Evolutionary conservation across 2,888 invertebrate genomes (phyloP).

Genomic region (Chalcis sispes): DNA sequence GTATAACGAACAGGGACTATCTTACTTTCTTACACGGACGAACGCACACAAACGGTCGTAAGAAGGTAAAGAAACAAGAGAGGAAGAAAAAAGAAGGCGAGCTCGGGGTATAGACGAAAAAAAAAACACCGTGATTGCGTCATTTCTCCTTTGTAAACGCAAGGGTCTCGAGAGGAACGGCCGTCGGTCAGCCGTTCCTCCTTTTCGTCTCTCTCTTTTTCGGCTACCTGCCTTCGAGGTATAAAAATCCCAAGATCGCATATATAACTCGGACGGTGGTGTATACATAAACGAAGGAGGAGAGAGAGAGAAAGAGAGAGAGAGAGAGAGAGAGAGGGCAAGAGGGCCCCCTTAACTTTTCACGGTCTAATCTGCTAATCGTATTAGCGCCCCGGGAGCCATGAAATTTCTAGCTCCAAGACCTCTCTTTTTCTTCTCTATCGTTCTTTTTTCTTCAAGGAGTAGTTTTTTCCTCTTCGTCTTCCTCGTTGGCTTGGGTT

Average conservation of each 20-base stretch:
- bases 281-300: constrained; percentile 23
- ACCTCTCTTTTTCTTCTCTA: too few species aligned
- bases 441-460: background rate
- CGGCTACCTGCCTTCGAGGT: constrained; percentile 34
- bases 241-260: constrained; percentile 15
- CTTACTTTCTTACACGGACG: too few species aligned
- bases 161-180: background rate
- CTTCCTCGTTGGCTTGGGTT: background rate
- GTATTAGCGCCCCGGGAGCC: constrained; percentile 63
- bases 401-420: constrained; percentile 61
- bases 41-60: too few species aligned
- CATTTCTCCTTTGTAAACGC: constrained; percentile 32
- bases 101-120: constrained; percentile 8
- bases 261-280: background rate
- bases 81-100: background rate
- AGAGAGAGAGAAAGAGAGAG: too few species aligned
- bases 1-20: too few species aligned
- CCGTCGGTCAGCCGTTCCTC: background rate
- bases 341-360: constrained; percentile 59
- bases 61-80: background rate
- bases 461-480: constrained; percentile 21
- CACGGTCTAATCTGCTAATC: constrained; percentile 65
- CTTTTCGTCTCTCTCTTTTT: background rate
- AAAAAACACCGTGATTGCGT: constrained; percentile 39
- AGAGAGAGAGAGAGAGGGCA: too few species aligned